Evolutionary conservation across 2,888 invertebrate species (phyloP), one percentile per base, ranked within the genome.

Genomic region (Apamea epomidion): DNA sequence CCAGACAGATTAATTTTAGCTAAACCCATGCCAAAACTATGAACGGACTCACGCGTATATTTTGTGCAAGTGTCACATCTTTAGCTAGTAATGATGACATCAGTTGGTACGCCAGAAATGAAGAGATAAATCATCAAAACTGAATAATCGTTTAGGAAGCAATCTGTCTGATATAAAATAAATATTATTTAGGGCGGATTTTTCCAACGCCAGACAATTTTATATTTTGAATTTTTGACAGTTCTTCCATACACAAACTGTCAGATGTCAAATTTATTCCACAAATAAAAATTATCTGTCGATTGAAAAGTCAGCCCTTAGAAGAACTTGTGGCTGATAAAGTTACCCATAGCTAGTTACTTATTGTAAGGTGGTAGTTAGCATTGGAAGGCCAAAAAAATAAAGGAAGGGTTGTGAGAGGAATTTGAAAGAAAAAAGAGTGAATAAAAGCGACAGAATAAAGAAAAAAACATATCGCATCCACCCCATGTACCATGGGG

Each of bases 11-110:
- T 76, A 32, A 82, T 75, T 83, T 65, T 32, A 58, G 2, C 21
- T 7, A n/a, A 32, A 18, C 42, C 16, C 8, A 62, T 84, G 82
- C 84, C 79, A 82, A 84, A 72, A 69, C 25, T 78, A n/a, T 32
- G 8, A n/a, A 8, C 48, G 8, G 54, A 84, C n/a, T 84, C 37
- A 8, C 5, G 60, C 32, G 25, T 32, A 74, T 69, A 54, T 76
- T 76, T 70, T 14, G 8, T 14, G n/a, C 12, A 60, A 58, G 14
- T 83, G 76, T 51, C 83, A 82, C 25, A 72, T 21, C 8, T 37
- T 25, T 21, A 58, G 29, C 2, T 67, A 25, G 10, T 62, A 29
- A 58, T n/a, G 6, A 69, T 64, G 54, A 64, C 45, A 83, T 69
- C 32, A 45, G 16, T 32, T 48, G 32, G 37, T 32, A 18, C 10